phyloP scores from a whole-genome alignment of 2,797 vertebrate species.

The Pangasius mekongensis region DNA sequence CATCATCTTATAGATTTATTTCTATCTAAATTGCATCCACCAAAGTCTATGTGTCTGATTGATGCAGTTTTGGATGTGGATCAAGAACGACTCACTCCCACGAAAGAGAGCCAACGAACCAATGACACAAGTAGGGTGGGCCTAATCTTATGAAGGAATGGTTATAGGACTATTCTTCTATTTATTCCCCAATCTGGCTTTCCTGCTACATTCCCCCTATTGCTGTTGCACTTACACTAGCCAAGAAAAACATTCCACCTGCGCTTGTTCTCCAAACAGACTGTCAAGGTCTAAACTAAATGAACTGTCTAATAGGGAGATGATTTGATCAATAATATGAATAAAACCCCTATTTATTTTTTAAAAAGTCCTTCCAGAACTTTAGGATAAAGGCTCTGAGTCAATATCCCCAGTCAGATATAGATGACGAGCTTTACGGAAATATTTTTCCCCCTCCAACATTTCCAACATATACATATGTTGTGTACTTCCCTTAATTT shows the following conservation, averaged over 20 bases:
- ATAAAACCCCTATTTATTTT: background rate
- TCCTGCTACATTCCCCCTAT: slow-evolving; percentile 47
- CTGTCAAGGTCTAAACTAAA: slow-evolving; percentile 44
- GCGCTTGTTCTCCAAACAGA: slow-evolving; percentile 39
- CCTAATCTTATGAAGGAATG: slow-evolving; percentile 46
- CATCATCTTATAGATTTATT: slow-evolving; percentile 51
- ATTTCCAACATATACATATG: background rate
- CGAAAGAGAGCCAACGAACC: slow-evolving; percentile 9
- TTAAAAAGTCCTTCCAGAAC: background rate
- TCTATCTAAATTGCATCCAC: slow-evolving; percentile 52
- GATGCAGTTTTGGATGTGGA: slow-evolving; percentile 53
- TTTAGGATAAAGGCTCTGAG: background rate
- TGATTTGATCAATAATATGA: background rate
- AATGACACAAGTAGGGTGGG: slow-evolving; percentile 43
- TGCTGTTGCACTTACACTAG: slow-evolving; percentile 60
- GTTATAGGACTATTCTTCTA: slow-evolving; percentile 50
- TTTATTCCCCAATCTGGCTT: slow-evolving; percentile 63
- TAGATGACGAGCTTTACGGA: background rate
- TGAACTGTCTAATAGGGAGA: slow-evolving; percentile 1
- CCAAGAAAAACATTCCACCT: slow-evolving; percentile 62
- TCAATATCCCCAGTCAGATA: background rate
- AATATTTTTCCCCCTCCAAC: background rate
- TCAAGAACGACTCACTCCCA: slow-evolving; percentile 32
- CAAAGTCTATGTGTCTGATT: slow-evolving; percentile 53
- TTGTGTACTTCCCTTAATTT: background rate